Evolutionary conservation across 1,140 invertebrate species (phyloP), one percentile per base, ranked within the genome.

Genomic region (Paralvinella palmiformis): DNA sequence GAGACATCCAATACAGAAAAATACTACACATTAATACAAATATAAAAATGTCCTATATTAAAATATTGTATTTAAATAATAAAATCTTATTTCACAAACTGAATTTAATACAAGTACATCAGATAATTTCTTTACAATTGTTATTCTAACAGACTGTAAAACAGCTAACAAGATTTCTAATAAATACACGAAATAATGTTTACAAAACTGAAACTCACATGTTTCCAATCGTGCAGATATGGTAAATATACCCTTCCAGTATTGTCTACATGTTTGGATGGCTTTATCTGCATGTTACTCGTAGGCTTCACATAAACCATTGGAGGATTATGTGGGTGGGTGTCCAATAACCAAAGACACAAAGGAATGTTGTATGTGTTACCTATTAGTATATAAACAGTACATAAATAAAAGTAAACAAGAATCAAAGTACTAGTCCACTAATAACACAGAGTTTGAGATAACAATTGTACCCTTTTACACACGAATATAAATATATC

Each of bases 281-380:
- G 87, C 84, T 96, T 96, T 64, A 99, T 95, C 59, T 88, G 86
- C 96, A 99, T 99, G 66, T 91, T 91, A 59, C 86, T 66, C 4
- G 96, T 99, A 41, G 97, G 97, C 80, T 88, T 91, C 0, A 99
- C 96, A 81, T 91, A 99, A 75, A 94, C 96, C 79, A 98, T 90
- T n/a, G 97, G 97, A 22, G 94, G 91, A 82, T 96, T 91, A 75
- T 91, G 87, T 1, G 97, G 97, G 85, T 99, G 92, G 31, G 92
- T 96, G 74, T 99, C 93, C 86, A 96, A 88, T 32, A 99, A 75
- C 91, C 93, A 98, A 71, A 99, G 89, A 77, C 89, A 90, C 31
- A 99, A 87, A 37, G 97, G 97, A 81, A 99, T 99, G 82, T 99
- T 94, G 81, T 99, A 99, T 20, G 81, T 85, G 58, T 83, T 86